phyloP scores from a whole-genome alignment of 2,113 vertebrate species.

The Albula goreensis region DNA sequence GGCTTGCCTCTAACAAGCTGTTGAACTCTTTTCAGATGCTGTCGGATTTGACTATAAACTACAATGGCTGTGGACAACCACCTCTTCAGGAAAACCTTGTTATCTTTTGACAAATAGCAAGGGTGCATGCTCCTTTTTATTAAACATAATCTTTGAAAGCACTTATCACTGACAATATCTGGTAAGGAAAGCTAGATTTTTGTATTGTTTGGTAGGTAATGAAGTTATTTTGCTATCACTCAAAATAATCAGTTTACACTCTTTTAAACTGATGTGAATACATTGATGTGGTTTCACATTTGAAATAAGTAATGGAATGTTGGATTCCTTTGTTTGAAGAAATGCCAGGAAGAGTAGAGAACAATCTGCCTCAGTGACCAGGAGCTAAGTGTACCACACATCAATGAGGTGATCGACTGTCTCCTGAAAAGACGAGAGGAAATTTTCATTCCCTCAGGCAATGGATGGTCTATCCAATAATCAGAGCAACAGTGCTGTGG shows the following conservation, averaged over 20 bases:
- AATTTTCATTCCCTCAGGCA: slow-evolving; percentile 13
- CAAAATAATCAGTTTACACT: not conserved
- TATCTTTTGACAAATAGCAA: slow-evolving; percentile 23
- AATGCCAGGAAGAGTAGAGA: not conserved
- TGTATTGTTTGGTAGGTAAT: not conserved
- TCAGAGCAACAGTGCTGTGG: slow-evolving; percentile 30
- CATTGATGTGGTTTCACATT: slow-evolving; percentile 7
- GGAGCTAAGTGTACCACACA: not conserved
- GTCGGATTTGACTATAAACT: slow-evolving; percentile 20
- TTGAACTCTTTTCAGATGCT: slow-evolving; percentile 18
- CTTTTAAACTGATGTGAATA: not conserved
- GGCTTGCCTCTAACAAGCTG: slow-evolving; percentile 26
- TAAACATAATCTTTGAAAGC: not conserved
- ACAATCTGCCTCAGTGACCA: not conserved
- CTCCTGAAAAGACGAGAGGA: slow-evolving; percentile 15
- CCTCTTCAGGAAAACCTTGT: not conserved
- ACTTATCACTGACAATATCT: not conserved
- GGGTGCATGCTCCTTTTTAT: not conserved
- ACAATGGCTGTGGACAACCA: slow-evolving; percentile 1
- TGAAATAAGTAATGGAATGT: slow-evolving; percentile 13
- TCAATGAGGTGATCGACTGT: slow-evolving; percentile 3
- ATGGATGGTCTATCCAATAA: slow-evolving; percentile 32
- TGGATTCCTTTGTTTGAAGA: slow-evolving; percentile 4
- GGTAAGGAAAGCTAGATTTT: not conserved
- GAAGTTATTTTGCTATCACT: not conserved